These are phyloP conservation scores for Neodontobutis hainanensis DNA, from an alignment of 2,113 vertebrate genomes.

Conservation along the genomic window DNA sequence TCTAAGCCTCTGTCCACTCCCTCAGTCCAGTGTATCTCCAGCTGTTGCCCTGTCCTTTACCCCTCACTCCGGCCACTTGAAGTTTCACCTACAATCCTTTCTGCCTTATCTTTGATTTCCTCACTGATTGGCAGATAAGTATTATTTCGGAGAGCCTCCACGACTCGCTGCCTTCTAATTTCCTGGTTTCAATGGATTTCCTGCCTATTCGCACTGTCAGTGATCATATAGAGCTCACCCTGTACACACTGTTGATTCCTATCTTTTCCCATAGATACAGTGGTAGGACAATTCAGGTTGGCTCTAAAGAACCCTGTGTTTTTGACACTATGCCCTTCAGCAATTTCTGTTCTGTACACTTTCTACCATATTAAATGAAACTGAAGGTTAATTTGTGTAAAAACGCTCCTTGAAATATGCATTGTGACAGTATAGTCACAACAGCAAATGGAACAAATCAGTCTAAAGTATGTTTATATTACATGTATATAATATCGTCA, in stretches of 20 bases:
- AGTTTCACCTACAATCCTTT: slow-evolving; percentile 35
- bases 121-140: slow-evolving; percentile 64
- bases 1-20: neutral
- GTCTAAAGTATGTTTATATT: too few relatives aligned
- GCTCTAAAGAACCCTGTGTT: too few relatives aligned
- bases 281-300: neutral
- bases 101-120: slow-evolving; percentile 59
- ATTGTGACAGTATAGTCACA: too few relatives aligned
- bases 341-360: too few relatives aligned
- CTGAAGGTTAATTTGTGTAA: too few relatives aligned
- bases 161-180: slow-evolving; percentile 65
- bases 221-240: slow-evolving; percentile 47
- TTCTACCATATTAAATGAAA: too few relatives aligned
- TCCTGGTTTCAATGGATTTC: slow-evolving; percentile 65
- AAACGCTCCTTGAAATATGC: too few relatives aligned
- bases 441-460: too few relatives aligned
- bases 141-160: slow-evolving; percentile 47
- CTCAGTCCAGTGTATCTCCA: slow-evolving; percentile 10
- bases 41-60: slow-evolving; percentile 17
- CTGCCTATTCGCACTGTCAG: slow-evolving; percentile 56
- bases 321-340: too few relatives aligned
- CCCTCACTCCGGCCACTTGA: slow-evolving; percentile 20
- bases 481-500: too few relatives aligned
- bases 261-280: slow-evolving; percentile 34
- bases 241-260: slow-evolving; percentile 26